phyloP scores from a whole-genome alignment of 2,113 vertebrate genomes.

The Equus przewalskii region DNA sequence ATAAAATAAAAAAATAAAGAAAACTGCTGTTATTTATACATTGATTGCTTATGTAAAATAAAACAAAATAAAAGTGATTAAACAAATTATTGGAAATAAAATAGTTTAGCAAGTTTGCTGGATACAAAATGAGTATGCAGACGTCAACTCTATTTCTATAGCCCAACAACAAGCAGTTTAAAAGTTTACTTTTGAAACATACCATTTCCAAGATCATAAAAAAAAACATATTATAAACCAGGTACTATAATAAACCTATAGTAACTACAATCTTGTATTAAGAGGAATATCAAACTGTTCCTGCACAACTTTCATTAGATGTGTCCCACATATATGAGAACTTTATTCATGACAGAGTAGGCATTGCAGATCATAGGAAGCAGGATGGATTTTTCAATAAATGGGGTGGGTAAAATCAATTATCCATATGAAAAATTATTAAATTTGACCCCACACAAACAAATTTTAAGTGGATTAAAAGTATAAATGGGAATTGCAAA shows the following conservation, averaged over 20 bases:
- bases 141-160: no score
- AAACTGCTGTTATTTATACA: not conserved
- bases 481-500: no score
- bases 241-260: no score
- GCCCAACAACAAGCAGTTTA: no score
- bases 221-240: no score
- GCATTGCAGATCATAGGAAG: not conserved
- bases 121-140: not conserved
- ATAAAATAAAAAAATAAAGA: not conserved
- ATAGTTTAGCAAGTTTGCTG: not conserved
- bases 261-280: not conserved
- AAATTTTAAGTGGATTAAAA: no score
- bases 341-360: not conserved
- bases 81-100: not conserved
- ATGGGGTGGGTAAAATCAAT: no score
- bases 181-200: no score
- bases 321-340: not conserved
- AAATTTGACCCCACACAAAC: no score
- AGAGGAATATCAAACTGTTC: not conserved
- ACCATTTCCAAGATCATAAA: no score
- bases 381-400: not conserved
- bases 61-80: not conserved
- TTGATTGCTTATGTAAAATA: not conserved
- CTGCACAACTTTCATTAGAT: not conserved
- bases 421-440: no score